Evolutionary conservation across 1,140 invertebrate genomes (phyloP).

Genomic region (Drosophila tristis): DNA sequence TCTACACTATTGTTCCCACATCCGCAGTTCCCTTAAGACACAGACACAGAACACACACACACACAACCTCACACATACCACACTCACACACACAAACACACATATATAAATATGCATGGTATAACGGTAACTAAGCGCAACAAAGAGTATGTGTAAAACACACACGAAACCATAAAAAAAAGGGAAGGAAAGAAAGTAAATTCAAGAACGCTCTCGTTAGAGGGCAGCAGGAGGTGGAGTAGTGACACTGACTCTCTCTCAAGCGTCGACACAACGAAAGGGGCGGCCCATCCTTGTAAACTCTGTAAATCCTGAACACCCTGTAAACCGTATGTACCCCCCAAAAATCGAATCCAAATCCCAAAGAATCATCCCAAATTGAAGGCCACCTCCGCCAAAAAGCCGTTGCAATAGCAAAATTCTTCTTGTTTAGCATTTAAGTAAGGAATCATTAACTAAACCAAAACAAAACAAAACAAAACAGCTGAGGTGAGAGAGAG

Average conservation of each 20-base stretch:
- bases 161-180: conserved; percentile 48
- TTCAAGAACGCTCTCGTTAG: background rate
- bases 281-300: conserved; percentile 15
- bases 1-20: too few relatives aligned
- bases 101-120: conserved; percentile 81
- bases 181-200: background rate
- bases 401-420: conserved; percentile 75
- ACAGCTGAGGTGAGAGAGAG: background rate
- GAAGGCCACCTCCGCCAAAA: conserved; percentile 19
- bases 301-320: background rate
- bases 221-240: conserved; percentile 1
- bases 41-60: conserved; percentile 23
- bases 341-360: conserved; percentile 1
- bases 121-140: conserved; percentile 77
- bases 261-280: conserved; percentile 65
- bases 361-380: conserved; percentile 1
- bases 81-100: conserved; percentile 40
- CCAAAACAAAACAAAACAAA: conserved; percentile 9
- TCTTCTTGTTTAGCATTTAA: conserved; percentile 81
- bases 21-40: background rate
- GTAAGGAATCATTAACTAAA: conserved; percentile 54
- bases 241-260: conserved; percentile 13
- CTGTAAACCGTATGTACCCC: background rate
- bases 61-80: conserved; percentile 34
- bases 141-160: conserved; percentile 73